These are phyloP conservation scores for Typhlichthys eigenmanni DNA, from an alignment of 2,797 vertebrate species.

Conservation along the genomic window DNA sequence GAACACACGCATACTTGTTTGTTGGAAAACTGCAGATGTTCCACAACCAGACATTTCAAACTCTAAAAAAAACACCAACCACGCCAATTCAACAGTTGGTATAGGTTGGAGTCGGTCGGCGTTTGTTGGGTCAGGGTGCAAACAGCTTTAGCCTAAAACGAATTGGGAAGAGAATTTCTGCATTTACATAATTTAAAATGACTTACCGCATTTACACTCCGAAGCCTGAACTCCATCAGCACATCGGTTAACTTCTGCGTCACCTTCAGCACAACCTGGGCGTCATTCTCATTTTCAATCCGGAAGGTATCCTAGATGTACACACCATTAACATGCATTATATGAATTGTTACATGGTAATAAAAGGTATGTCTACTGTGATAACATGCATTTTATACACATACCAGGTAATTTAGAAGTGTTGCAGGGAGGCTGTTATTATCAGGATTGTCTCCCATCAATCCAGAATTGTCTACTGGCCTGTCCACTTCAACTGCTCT, in stretches of 20 bases:
- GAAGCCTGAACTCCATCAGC: conserved; percentile 84
- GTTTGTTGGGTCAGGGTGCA: too few species aligned
- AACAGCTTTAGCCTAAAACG: too few species aligned
- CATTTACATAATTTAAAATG: not conserved
- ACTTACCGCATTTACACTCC: conserved; percentile 71
- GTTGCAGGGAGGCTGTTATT: conserved; percentile 59
- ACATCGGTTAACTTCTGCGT: conserved; percentile 85
- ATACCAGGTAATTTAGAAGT: conserved; percentile 76
- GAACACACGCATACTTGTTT: too few species aligned
- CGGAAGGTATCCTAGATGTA: conserved; percentile 80
- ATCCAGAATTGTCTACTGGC: conserved; percentile 41
- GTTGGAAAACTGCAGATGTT: too few species aligned
- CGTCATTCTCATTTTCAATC: conserved; percentile 83
- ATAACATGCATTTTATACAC: not conserved
- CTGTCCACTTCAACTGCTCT: conserved; percentile 28
- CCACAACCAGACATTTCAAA: too few species aligned
- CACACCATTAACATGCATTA: conserved; percentile 7
- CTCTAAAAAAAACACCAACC: too few species aligned
- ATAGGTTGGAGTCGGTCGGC: too few species aligned
- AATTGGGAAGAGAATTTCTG: not conserved
- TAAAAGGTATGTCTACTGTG: not conserved
- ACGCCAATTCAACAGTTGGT: too few species aligned
- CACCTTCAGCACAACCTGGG: conserved; percentile 86
- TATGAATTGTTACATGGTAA: not conserved
- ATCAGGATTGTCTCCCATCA: conserved; percentile 59